Percentiles rank a stretch among this genome's conserved stretches.
phyloP scores from a whole-genome alignment of 2,888 invertebrate genomes.

The Malthinus seriepunctatus region DNA sequence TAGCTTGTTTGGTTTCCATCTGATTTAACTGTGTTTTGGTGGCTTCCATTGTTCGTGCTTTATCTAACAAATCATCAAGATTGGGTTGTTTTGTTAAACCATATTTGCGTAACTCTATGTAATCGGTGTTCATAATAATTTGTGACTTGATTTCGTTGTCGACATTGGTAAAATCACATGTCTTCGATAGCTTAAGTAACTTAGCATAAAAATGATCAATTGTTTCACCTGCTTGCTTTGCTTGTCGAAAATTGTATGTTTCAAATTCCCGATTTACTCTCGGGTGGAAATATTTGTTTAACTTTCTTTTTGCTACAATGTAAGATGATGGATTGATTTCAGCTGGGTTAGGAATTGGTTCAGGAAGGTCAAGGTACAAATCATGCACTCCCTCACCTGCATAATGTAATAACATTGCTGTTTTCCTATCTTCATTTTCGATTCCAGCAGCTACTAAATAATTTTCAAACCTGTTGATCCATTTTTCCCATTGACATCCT shows the following conservation, averaged over 20 bases:
- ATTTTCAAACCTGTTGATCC: conserved; percentile 1
- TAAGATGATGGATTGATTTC: neutral
- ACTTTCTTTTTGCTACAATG: neutral
- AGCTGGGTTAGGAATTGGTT: neutral
- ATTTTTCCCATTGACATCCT: neutral
- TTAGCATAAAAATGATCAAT: no score
- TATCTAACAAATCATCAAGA: no score
- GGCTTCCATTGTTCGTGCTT: no score
- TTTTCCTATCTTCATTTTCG: neutral
- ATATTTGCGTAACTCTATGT: no score
- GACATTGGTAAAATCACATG: no score
- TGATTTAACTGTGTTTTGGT: no score
- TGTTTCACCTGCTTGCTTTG: neutral
- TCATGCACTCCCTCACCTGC: neutral
- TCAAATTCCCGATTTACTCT: neutral
- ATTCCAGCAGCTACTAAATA: neutral
- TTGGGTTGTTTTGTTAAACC: no score
- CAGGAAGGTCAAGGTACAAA: neutral
- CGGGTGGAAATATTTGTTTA: neutral
- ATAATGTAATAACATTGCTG: neutral
- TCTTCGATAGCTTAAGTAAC: no score
- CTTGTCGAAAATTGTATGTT: neutral
- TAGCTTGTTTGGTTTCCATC: no score
- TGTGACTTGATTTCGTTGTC: no score
- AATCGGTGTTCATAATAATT: no score